Base-by-base conservation (phyloP, 2,797 vertebrate genomes). In the Botia kubotai region DNA sequence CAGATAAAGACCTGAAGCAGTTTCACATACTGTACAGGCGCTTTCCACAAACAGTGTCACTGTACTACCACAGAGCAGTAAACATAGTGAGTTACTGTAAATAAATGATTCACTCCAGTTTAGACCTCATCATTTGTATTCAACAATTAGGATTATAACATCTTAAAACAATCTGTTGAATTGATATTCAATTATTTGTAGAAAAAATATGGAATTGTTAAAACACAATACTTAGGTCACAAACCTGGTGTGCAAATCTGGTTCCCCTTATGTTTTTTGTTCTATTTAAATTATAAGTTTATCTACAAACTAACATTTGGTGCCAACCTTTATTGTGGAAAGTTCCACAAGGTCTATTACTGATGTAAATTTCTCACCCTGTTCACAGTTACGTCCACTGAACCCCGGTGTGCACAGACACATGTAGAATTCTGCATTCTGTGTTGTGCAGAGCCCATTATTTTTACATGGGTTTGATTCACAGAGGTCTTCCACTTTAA, bases 321-420 rank as follows among this genome's bases (percentile, higher is more conserved):
- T 52, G 50, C 50, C 50, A 52, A 6, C 16, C 4, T 62, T 14
- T 26, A 26, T 14, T 60, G 58, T 60, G 58, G 23, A 23, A 58
- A 23, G 19, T 58, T 10, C 10, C 6, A 21, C 21, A 46, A 53
- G 6, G 33, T 33, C 4, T 33, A 8, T 46, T 10, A 14, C 23
- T 14, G 23, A 62, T 39, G 19, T 69, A 16, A 66, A 55, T 5
- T 72, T 14, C 87, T 92, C 85, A 95, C 94, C 91, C 0, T 83
- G 87, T 67, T 95, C 91, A 76, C 94, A 95, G 90, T 82, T 82
- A 19, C 89, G 29, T 16, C 94, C 94, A 0, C 84, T 89, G 84
- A 92, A 95, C 0, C 83, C 60, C 0, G 88, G 87, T 0, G 48
- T 17, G 72, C 94, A 95, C 55, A 88, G 43, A 69, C 94, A 95